Evolutionary conservation across 2,888 invertebrate species (phyloP), one percentile per base, ranked within the genome.

Genomic region (Coelopa pilipes): DNA sequence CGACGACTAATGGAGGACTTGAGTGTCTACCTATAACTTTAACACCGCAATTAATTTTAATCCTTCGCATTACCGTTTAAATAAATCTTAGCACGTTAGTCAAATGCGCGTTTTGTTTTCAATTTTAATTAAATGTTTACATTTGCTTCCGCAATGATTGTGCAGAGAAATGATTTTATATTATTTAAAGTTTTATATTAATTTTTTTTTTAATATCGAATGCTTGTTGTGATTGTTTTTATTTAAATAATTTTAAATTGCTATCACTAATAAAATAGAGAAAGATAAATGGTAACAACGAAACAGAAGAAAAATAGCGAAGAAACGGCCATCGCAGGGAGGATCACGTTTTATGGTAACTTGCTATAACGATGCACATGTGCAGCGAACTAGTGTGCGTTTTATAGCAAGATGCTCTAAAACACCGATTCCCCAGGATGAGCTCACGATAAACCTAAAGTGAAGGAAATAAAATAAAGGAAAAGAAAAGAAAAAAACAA

Each of bases 1-100:
- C 77, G 75, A 81, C 87, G 87, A 86, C 86, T 87, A 87, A 84
- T 85, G 87, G 87, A 87, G 87, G 86, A 87, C 85, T 87, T 87
- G 84, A 82, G 19, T 78, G 17, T 71, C 74, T 76, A 77, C 78
- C 79, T 76, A 76, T 79, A 75, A 76, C 73, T 76, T 76, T 76
- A 77, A 74, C 45, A 57, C n/a, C n/a, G 53, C 53, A 53, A 53
- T 53, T 53, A 53, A 53, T 15, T 4, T 34, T 34, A 53, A 53
- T 15, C 13, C 53, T 53, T 53, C 13, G n/a, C 53, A 15, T 15
- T 53, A 53, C 15, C 21, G 50, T 72, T 68, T 55, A 68, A 47
- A 74, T 59, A 60, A 70, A 70, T 46, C 34, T 78, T 82, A 83
- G 82, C 77, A 78, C 81, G 79, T 78, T 83, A 83, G 82, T 81